These are phyloP conservation scores for Manduca sexta DNA, from an alignment of 1,140 invertebrate species.

Conservation along the genomic window DNA sequence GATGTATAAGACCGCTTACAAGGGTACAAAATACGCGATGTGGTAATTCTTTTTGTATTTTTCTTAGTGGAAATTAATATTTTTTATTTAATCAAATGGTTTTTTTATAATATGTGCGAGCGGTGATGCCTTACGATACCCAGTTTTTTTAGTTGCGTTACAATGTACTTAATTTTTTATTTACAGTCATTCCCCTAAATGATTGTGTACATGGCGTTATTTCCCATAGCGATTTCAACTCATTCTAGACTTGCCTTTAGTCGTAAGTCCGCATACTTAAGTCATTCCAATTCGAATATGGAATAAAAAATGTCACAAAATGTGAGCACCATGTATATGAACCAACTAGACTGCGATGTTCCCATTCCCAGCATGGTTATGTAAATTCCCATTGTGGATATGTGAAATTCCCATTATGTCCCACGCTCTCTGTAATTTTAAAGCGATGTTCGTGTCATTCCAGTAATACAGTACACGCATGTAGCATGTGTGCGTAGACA, in stretches of 20 bases:
- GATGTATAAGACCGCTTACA: no score
- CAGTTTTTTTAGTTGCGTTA: neutral
- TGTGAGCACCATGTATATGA: no score
- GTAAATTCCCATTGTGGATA: neutral
- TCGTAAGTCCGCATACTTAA: no score
- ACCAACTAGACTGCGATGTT: no score
- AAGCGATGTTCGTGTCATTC: slow-evolving; percentile 18
- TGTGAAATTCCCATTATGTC: slow-evolving; percentile 7
- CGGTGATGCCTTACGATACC: slow-evolving; percentile 6
- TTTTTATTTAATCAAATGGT: slow-evolving; percentile 20
- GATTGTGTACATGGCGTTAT: no score
- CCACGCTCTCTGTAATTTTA: slow-evolving; percentile 22
- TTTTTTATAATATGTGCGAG: slow-evolving; percentile 23
- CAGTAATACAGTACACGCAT: slow-evolving; percentile 12
- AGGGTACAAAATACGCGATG: neutral
- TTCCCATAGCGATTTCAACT: no score
- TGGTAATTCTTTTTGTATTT: slow-evolving; percentile 18
- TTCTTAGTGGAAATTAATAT: slow-evolving; percentile 15
- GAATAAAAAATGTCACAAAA: no score
- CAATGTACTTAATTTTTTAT: slow-evolving; percentile 23
- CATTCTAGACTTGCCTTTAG: no score
- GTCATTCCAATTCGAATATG: no score
- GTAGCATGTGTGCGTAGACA: slow-evolving; percentile 10
- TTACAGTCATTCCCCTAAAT: slow-evolving; percentile 2
- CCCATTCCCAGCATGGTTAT: no score